phyloP scores from a whole-genome alignment of 2,113 vertebrate species.

The Mus pahari region DNA sequence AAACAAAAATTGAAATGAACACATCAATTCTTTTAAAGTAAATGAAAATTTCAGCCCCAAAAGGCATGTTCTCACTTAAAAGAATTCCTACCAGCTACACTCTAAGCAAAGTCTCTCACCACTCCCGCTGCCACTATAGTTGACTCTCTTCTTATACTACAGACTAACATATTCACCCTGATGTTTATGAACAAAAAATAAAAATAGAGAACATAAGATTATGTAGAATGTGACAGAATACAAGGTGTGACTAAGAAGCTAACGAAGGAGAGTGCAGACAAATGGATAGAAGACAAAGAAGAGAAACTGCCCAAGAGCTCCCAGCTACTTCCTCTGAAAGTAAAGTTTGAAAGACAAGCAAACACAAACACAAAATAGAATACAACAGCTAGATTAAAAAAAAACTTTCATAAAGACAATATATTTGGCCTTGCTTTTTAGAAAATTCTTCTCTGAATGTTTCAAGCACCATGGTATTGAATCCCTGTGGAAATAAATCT shows the following conservation, averaged over 20 bases:
- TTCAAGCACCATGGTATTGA: background rate
- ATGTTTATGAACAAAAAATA: background rate
- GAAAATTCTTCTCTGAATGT: background rate
- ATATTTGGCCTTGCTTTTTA: background rate
- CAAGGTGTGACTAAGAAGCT: background rate
- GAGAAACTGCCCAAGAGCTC: background rate
- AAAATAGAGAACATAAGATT: rapidly evolving
- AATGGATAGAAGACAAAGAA: background rate
- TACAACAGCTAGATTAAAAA: background rate
- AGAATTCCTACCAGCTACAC: background rate
- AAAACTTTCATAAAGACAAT: background rate
- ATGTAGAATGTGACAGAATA: background rate
- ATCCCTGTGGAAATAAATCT: background rate
- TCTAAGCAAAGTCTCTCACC: background rate
- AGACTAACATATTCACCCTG: background rate
- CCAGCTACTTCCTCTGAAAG: background rate
- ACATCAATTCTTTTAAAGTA: background rate
- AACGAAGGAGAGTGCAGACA: background rate
- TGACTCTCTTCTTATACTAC: background rate
- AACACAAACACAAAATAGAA: background rate
- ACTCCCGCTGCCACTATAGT: background rate
- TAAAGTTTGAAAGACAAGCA: background rate
- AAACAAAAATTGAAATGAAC: background rate
- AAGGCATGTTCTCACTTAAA: background rate
- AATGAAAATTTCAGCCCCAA: background rate